Percentiles rank a stretch among this genome's conserved stretches.
Conservation (phyloP, 1,140 invertebrate species). For the Pinna nobilis region DNA sequence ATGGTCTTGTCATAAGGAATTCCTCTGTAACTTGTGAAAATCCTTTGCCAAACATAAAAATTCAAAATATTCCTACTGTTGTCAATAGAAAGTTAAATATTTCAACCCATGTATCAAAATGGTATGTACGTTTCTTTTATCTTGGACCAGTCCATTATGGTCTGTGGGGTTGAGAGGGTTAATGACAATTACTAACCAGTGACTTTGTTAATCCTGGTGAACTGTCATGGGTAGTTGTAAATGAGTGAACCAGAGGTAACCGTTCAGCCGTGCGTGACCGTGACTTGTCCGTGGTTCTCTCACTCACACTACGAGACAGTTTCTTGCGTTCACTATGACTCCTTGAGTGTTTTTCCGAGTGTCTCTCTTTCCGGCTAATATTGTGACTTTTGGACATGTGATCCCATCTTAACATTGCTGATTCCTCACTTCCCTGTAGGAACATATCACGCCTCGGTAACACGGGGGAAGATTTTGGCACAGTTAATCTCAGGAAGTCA, state of each 20-base stretch:
- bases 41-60: no score
- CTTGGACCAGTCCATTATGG: no score
- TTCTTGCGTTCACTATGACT: slow-evolving; percentile 32
- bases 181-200: slow-evolving; percentile 3
- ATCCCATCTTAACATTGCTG: neutral
- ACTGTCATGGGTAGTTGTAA: neutral
- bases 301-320: slow-evolving; percentile 38
- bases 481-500: slow-evolving; percentile 81
- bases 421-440: slow-evolving; percentile 2
- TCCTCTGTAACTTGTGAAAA: no score
- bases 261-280: neutral
- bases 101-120: no score
- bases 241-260: slow-evolving; percentile 24
- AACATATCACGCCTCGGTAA: slow-evolving; percentile 1
- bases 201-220: slow-evolving; percentile 22
- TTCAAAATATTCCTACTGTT: no score
- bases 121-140: no score
- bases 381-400: slow-evolving; percentile 16
- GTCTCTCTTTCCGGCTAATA: slow-evolving; percentile 8
- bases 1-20: no score
- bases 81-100: no score
- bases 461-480: slow-evolving; percentile 22
- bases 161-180: no score
- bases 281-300: slow-evolving; percentile 21
- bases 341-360: slow-evolving; percentile 24